Conservation (phyloP, 2,888 invertebrate genomes). For the Baccha elongata region DNA sequence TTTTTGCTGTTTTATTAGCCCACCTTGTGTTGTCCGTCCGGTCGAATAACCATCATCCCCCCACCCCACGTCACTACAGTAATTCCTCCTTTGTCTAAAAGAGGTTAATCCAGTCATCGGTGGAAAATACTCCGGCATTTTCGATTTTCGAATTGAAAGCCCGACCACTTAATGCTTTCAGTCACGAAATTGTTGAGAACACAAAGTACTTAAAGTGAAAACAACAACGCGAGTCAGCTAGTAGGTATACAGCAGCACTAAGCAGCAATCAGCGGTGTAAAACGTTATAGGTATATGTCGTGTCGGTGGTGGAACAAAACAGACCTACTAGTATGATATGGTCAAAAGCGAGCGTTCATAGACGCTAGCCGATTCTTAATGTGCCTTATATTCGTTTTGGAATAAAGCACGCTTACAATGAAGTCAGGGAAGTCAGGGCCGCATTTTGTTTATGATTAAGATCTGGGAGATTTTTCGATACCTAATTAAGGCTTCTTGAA, state of each 20-base stretch:
- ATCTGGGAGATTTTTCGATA: no score
- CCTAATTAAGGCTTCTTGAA: no score
- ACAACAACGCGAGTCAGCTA: conserved; percentile 48
- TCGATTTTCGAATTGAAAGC: conserved; percentile 72
- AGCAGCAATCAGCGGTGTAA: conserved; percentile 3
- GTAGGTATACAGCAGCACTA: neutral
- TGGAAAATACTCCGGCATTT: conserved; percentile 65
- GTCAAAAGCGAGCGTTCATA: conserved; percentile 61
- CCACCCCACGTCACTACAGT: neutral
- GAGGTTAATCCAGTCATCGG: conserved; percentile 68
- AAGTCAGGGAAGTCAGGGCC: neutral
- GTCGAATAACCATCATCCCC: neutral
- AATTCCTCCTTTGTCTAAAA: conserved; percentile 17
- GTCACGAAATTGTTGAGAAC: conserved; percentile 75
- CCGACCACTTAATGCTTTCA: conserved; percentile 74
- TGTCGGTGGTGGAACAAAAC: conserved; percentile 8
- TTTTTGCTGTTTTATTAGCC: conserved; percentile 68
- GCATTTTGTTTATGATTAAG: neutral
- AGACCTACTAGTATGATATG: no score
- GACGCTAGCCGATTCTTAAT: conserved; percentile 46
- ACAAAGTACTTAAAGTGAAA: conserved; percentile 73
- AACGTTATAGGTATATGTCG: conserved; percentile 3
- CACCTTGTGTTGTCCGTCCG: conserved; percentile 15
- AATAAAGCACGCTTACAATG: conserved; percentile 26
- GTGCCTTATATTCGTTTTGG: conserved; percentile 16